Evolutionary conservation across 2,113 vertebrate species (phyloP).

Genomic region (Sciurus niger): DNA sequence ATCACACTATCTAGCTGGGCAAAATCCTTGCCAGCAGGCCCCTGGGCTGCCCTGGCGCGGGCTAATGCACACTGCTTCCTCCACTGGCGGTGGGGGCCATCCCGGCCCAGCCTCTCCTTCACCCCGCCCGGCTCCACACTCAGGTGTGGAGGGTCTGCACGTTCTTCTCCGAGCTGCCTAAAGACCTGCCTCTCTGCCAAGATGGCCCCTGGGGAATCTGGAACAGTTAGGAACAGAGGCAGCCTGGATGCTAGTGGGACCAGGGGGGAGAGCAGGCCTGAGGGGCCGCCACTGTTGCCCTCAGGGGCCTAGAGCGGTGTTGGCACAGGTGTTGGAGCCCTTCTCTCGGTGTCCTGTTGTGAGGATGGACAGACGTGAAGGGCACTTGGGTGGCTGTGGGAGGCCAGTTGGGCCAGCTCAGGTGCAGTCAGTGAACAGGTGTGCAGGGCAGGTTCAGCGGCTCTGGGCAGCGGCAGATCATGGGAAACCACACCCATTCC

Average conservation of each 20-base stretch:
- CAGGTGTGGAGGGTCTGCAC: background rate
- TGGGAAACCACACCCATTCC: rapidly evolving
- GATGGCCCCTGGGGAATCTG: no score
- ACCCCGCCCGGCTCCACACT: background rate
- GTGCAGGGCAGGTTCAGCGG: background rate
- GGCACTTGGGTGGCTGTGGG: background rate
- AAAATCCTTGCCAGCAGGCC: background rate
- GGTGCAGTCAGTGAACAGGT: background rate
- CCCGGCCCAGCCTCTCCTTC: no score
- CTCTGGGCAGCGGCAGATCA: background rate
- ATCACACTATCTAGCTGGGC: background rate
- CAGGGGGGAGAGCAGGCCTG: rapidly evolving
- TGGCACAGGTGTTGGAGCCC: background rate
- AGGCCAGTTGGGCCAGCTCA: background rate
- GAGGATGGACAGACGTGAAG: background rate
- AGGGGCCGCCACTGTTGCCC: background rate
- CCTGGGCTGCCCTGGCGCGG: rapidly evolving
- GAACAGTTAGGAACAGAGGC: background rate
- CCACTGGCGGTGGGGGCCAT: background rate
- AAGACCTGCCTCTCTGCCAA: background rate
- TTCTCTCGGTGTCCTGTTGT: background rate
- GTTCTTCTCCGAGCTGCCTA: background rate
- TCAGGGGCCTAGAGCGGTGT: rapidly evolving
- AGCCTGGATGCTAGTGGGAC: background rate
- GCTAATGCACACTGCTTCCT: background rate